Evolutionary conservation across 2,113 vertebrate species (phyloP), one percentile per base, ranked within the genome.

Genomic region (Connochaetes taurinus): DNA sequence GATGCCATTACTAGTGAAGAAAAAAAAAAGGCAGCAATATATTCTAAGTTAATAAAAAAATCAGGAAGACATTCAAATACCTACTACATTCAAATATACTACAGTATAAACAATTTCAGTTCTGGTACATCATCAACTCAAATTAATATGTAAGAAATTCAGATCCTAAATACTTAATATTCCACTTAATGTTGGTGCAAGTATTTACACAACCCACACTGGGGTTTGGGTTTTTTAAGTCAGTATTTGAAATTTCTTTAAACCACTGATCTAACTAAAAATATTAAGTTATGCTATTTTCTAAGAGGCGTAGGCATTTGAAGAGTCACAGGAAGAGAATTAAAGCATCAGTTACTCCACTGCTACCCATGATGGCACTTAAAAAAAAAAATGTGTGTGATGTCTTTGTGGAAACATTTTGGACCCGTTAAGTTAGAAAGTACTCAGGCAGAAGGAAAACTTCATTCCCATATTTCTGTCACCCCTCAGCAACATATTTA

Each of bases 1-100:
- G n/a, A 87, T n/a, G 45, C 25, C 45, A 43, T 33, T 81, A 74
- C 21, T 47, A 92, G 16, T 87, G 31, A 67, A 89, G 58, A 52
- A 87, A 71, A 71, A 81, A 90, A 85, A 87, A 47, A 50, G 45
- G 52, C 62, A 92, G 15, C 7, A 19, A 1, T 92, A 87, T 87
- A 84, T 96, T 87, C 89, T 78, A 71, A 83, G 25, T 82, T 92
- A 93, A 92, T 14, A 71, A 92, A 95, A 92, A 85, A 43, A 76
- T 71, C 40, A 81, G 62, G 27, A 87, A 60, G 82, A 91, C 55
- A 62, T 86, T 87, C 76, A 91, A 80, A 25, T 43, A 71, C 67
- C 27, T 60, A 60, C 31, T 91, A 84, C 55, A 62, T 86, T 87
- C 62, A 91, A 62, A 21, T 7, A 36, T 40, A 91, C 36, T 91